phyloP scores from a whole-genome alignment of 2,888 invertebrate species.

The Lithosia quadra region DNA sequence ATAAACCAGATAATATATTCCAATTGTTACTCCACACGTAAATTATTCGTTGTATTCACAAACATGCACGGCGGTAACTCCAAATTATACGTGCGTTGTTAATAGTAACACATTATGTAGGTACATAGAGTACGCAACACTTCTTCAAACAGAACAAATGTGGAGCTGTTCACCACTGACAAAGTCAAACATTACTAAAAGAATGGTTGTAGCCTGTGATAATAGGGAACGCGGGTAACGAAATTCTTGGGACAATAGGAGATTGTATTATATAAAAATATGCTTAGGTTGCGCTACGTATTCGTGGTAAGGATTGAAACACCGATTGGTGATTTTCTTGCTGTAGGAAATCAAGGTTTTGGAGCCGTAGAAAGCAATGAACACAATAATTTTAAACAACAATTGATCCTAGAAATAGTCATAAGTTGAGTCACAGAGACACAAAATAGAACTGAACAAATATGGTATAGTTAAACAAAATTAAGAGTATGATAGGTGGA shows the following conservation, averaged over 20 bases:
- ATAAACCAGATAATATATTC: neutral
- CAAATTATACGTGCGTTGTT: constrained; percentile 24
- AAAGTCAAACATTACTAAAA: constrained; percentile 47
- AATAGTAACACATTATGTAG: constrained; percentile 28
- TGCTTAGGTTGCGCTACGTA: constrained; percentile 24
- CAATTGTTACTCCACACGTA: neutral
- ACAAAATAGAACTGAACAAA: too few species aligned
- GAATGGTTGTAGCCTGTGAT: constrained; percentile 52
- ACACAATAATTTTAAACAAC: too few species aligned
- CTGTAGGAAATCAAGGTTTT: too few species aligned
- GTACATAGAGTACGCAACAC: constrained; percentile 42
- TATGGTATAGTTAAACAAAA: too few species aligned
- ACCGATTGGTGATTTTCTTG: too few species aligned
- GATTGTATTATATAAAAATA: constrained; percentile 24
- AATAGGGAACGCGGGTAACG: constrained; percentile 54
- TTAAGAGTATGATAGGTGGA: too few species aligned
- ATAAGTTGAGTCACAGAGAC: too few species aligned
- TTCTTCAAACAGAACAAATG: constrained; percentile 54
- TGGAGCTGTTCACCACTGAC: constrained; percentile 51
- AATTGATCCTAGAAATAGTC: too few species aligned
- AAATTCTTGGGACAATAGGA: constrained; percentile 58
- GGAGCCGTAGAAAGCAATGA: too few species aligned
- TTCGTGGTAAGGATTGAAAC: neutral
- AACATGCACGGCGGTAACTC: constrained; percentile 11
- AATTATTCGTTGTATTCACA: constrained; percentile 15